Base-by-base conservation (phyloP, 2,113 vertebrate genomes). In the Callorhinus ursinus region DNA sequence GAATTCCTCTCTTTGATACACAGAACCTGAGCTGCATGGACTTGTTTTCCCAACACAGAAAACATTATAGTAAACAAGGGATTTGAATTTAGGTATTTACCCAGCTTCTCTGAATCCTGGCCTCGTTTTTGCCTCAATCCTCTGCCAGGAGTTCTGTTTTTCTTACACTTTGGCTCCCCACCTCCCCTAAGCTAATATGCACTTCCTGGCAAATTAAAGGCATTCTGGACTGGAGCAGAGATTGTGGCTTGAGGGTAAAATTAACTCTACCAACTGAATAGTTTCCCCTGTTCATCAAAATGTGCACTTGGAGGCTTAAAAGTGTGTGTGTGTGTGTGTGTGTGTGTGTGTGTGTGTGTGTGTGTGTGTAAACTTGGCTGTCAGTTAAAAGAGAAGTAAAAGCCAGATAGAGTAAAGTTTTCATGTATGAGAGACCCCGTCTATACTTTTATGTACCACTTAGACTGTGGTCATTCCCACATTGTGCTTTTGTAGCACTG, bases 41-140 rank as follows among this genome's bases (percentile, higher is more conserved):
- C 13, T 93, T 49, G 21, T 96, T 97, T 93, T 24, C 57, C 36
- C 65, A 94, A 28, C 24, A 87, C 81, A 61, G 74, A 42, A 33
- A 96, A 33, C 74, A 83, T 93, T 92, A 98, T 16, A 90, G 63
- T 95, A 97, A 98, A 97, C 65, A 87, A 69, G 61, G 91, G 51
- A 92, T 94, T 90, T 94, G 83, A 92, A 91, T 79, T 53, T 63
- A 93, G 74, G 24, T 90, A 86, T 97, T 97, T 98, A 93, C 77
- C 85, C 90, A 80, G 33, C 76, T 83, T 96, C 14, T 31, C 81
- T 59, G 49, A 97, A 94, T 87, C 36, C 55, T 22, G 77, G n/a
- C 26, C 14, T 89, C 21, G 67, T 88, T 85, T 96, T 93, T 51
- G 18, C 53, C 31, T 93, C 33, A 33, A 1, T 84, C 53, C 31